Percentiles rank a stretch among this genome's conserved stretches.
Conservation (phyloP, 2,888 invertebrate genomes). For the Cyclophora punctaria region DNA sequence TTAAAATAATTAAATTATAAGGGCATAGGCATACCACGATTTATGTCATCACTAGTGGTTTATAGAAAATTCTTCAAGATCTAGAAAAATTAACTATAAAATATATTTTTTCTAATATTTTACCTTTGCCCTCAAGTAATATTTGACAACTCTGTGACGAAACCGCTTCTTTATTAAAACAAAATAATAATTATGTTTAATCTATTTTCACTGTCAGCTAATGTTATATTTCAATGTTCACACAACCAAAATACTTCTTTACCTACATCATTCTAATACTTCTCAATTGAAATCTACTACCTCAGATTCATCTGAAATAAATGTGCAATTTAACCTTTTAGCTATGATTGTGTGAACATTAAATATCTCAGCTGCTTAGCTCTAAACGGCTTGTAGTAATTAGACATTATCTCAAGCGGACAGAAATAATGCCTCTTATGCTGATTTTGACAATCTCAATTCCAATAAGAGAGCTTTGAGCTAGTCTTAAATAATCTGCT, state of each 20-base stretch:
- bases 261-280: too few relatives aligned
- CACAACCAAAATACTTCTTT: too few relatives aligned
- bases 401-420: constrained; percentile 57
- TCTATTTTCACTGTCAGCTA: constrained; percentile 12
- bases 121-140: constrained; percentile 22
- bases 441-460: constrained; percentile 34
- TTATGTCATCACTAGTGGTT: constrained; percentile 4
- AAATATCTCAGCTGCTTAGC: constrained; percentile 33
- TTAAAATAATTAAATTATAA: constrained; percentile 19
- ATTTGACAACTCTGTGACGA: constrained; percentile 32
- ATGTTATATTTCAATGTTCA: background rate
- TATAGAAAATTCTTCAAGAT: constrained; percentile 15
- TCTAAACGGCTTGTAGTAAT: constrained; percentile 46
- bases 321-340: constrained; percentile 8
- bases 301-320: constrained; percentile 22
- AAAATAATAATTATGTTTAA: constrained; percentile 15
- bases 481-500: constrained; percentile 57
- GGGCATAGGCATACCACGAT: constrained; percentile 21
- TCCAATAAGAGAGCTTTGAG: constrained; percentile 41
- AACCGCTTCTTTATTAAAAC: constrained; percentile 32
- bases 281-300: constrained; percentile 16
- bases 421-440: constrained; percentile 50
- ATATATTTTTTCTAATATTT: constrained; percentile 29
- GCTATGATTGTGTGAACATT: constrained; percentile 22
- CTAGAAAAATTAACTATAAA: constrained; percentile 36